Evolutionary conservation across 2,888 invertebrate species (phyloP).

Genomic region (Fragum fragum): DNA sequence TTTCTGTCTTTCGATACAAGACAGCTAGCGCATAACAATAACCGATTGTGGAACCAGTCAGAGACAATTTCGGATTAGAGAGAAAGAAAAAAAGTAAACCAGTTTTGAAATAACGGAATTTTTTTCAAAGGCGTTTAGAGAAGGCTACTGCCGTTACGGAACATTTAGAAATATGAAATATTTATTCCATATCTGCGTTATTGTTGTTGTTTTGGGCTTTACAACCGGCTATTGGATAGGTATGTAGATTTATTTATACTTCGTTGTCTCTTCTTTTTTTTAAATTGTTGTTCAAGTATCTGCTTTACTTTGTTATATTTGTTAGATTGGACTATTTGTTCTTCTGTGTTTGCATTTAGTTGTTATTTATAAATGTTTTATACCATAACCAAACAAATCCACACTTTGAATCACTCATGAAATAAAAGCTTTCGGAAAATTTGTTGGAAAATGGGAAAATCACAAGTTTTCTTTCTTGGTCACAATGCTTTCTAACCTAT

Average conservation of each 20-base stretch:
- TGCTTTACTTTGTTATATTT: no score
- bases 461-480: no score
- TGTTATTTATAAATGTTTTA: no score
- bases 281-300: no score
- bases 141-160: background rate
- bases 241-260: conserved; percentile 30
- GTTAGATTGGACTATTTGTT: no score
- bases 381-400: no score
- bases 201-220: conserved; percentile 32
- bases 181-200: conserved; percentile 34
- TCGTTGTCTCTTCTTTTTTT: no score
- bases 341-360: no score
- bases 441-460: no score
- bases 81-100: conserved; percentile 10
- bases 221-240: conserved; percentile 54
- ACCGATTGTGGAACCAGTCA: conserved; percentile 13
- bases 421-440: no score
- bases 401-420: no score
- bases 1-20: conserved; percentile 15
- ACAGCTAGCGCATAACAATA: conserved; percentile 8
- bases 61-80: conserved; percentile 16
- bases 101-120: conserved; percentile 5
- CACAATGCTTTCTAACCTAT: no score
- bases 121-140: background rate
- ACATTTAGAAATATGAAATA: conserved; percentile 48